These are phyloP conservation scores for Cryptotermes secundus DNA, from an alignment of 1,140 invertebrate genomes.

Conservation along the genomic window DNA sequence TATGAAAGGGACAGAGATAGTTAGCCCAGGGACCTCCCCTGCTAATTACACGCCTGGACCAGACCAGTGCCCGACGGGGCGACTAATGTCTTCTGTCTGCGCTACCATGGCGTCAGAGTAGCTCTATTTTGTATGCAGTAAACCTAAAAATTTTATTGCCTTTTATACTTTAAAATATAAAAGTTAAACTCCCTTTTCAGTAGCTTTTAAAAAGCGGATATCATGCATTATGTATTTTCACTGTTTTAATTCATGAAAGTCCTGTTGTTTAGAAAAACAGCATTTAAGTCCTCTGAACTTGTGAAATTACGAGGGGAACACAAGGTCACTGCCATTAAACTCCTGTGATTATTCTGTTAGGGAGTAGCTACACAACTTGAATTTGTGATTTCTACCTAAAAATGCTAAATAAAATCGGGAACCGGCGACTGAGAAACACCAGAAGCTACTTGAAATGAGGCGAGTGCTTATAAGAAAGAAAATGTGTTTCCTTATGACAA, in stretches of 20 bases:
- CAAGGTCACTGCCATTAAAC: background rate
- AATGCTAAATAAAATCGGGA: background rate
- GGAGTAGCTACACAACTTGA: background rate
- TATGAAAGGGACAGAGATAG: background rate
- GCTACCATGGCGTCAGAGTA: background rate
- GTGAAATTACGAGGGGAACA: background rate
- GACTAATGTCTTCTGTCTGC: too few relatives aligned
- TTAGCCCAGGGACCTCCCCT: background rate
- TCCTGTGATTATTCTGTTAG: background rate
- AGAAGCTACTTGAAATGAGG: background rate
- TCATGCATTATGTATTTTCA: conserved; percentile 18
- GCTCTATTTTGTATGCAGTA: background rate
- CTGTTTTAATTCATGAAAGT: background rate
- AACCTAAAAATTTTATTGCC: background rate
- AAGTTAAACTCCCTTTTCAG: background rate
- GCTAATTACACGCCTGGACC: background rate
- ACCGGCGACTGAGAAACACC: background rate
- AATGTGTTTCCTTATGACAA: background rate
- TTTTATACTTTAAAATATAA: background rate
- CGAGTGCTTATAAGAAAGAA: background rate
- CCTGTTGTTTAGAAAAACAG: background rate
- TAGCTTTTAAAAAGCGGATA: background rate
- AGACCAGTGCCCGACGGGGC: background rate
- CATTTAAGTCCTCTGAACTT: background rate
- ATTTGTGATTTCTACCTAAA: background rate